Evolutionary conservation across 2,113 vertebrate species (phyloP), one percentile per base, ranked within the genome.

Genomic region (Psephotus haematonotus): DNA sequence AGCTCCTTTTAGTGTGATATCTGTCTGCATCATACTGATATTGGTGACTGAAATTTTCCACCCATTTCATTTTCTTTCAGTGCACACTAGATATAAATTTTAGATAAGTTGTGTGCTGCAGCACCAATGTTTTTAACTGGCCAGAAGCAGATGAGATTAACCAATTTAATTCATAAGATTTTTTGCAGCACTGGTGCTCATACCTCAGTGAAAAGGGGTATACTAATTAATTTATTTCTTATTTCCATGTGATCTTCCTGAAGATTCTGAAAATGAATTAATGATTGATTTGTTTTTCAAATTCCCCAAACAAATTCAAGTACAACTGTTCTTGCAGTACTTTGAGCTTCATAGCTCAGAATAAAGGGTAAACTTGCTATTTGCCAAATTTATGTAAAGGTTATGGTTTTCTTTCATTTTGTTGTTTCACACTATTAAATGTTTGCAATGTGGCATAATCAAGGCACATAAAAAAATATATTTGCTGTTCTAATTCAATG

Each of bases 351-450:
- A 27, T 33, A 44, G 27, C 41, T 74, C 59, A 88, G 77, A 80
- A 88, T 43, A 76, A 90, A 95, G n/a, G 44, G 57, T 71, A 81
- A 96, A 93, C 39, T n/a, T 53, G 31, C 6, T 82, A 18, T 41
- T 46, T 84, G 75, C n/a, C 72, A 96, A 86, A 81, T 75, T 41
- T 60, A 24, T 70, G 41, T 96, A 94, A 96, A 86, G 24, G 5
- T 11, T 82, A 67, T n/a, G 1, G 14, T 82, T 96, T 97, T 95
- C 60, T 97, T 95, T 88, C 74, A 85, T 96, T 97, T 95, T 63
- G 19, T 89, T 83, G 78, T 80, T 86, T 96, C 70, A 47, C 90
- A 17, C 27, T 78, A 70, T 69, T 97, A 83, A 86, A 90, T 94
- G 68, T 93, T 96, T 96, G 89, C 67, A 71, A 89, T 82, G 75